Evolutionary conservation across 2,113 vertebrate genomes (phyloP), one percentile per base, ranked within the genome.

Genomic region (Entelurus aequoreus): DNA sequence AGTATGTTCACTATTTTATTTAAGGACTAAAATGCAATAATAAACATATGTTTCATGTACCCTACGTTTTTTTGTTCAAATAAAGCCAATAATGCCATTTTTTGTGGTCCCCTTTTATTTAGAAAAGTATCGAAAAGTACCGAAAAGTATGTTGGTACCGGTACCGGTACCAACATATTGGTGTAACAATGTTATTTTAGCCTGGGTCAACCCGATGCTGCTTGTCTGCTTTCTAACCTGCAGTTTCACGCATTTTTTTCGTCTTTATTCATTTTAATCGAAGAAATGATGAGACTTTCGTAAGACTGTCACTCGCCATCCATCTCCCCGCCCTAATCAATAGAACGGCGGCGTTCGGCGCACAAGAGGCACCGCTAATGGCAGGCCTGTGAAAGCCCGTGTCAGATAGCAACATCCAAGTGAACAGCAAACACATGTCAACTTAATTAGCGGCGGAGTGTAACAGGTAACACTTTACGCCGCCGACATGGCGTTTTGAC

Each of bases 401-500:
- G 92, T 90, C 92, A 94, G 91, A 87, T 80, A 87, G 84, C 84
- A 92, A 91, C 86, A 91, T 82, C 84, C 28, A 87, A 94, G 93
- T 93, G 92, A 91, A 92, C 89, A 19, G 88, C 90, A 91, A 93
- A 92, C 88, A 92, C 91, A 90, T 94, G 93, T 93, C 93, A 95
- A 88, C 84, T 91, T 95, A 92, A 95, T 94, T 94, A 94, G 94
- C 91, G 81, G 87, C 86, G 87, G 3, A 12, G n/a, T 3, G n/a
- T 19, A 6, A 16, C 55, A 46, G 55, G 55, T 57, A 57, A 57
- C 55, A 21, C 40, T 57, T 56, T 16, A 11, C 6, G 40, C 40
- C 19, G 55, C 40, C 16, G 9, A 42, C 37, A 9, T 40, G 53
- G 37, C 40, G 55, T 44, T 57, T 57, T 57, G 40, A 57, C 38